Evolutionary conservation across 2,113 vertebrate species (phyloP).

Genomic region (Ptychochromis oligacanthus): DNA sequence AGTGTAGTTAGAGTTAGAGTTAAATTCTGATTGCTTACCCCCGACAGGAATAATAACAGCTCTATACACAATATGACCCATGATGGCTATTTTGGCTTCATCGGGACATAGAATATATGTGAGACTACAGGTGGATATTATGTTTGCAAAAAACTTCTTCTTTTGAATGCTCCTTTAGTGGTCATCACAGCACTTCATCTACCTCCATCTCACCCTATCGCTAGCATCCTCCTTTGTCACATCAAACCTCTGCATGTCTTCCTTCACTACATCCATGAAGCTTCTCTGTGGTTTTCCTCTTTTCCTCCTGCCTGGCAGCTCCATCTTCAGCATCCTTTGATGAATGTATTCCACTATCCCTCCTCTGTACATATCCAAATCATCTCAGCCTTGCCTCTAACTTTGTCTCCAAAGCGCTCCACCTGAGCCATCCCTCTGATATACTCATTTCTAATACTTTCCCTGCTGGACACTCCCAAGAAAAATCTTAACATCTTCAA

Average conservation of each 20-base stretch:
- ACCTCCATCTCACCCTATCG: background rate
- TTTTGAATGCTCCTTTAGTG: background rate
- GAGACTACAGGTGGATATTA: background rate
- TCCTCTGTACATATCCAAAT: background rate
- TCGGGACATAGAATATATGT: background rate
- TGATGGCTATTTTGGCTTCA: background rate
- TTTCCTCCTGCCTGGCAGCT: too few relatives aligned
- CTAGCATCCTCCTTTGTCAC: background rate
- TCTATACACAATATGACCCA: background rate
- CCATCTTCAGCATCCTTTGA: background rate
- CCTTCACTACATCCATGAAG: background rate
- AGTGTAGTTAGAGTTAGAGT: background rate
- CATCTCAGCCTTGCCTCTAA: background rate
- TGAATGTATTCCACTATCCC: too few relatives aligned
- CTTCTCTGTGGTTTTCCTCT: background rate
- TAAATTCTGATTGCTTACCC: background rate
- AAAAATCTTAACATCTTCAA: background rate
- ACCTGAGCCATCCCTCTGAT: too few relatives aligned
- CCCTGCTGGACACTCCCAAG: background rate
- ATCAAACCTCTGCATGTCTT: accelerated
- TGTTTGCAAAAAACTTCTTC: background rate
- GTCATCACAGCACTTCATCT: too few relatives aligned
- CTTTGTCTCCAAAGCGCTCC: too few relatives aligned
- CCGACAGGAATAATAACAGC: background rate
- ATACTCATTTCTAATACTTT: too few relatives aligned